These are phyloP conservation scores for Microtus agrestis DNA, from an alignment of 2,797 vertebrate species.

Conservation along the genomic window DNA sequence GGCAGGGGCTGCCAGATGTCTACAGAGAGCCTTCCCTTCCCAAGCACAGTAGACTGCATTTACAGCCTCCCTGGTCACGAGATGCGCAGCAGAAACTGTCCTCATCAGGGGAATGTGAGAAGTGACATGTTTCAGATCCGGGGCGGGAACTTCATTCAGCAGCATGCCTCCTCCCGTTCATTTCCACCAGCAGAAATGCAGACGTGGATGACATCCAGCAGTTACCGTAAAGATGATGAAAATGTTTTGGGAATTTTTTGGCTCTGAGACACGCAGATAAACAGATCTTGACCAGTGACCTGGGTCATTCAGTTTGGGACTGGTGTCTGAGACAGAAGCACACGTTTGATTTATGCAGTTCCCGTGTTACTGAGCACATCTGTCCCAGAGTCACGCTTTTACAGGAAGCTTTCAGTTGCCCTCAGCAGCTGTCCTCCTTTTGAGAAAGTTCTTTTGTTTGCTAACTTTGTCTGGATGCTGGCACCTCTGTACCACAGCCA, in stretches of 20 bases:
- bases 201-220: background rate
- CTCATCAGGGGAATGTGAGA: background rate
- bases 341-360: background rate
- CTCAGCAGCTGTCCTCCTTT: background rate
- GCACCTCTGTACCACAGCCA: background rate
- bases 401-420: background rate
- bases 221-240: background rate
- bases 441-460: background rate
- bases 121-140: background rate
- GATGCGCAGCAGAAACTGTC: background rate
- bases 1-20: background rate
- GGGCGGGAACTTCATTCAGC: background rate
- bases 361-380: background rate
- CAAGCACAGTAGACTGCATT: background rate
- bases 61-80: background rate
- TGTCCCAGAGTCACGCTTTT: background rate
- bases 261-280: background rate
- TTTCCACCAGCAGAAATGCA: background rate
- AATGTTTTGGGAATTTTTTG: background rate
- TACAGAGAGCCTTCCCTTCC: background rate
- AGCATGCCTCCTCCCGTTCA: background rate
- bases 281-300: background rate
- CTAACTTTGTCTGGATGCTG: background rate
- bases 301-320: background rate
- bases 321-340: background rate